Percentiles rank a stretch among this genome's conserved stretches.
phyloP scores from a whole-genome alignment of 1,140 invertebrate genomes.

The Battus philenor region DNA sequence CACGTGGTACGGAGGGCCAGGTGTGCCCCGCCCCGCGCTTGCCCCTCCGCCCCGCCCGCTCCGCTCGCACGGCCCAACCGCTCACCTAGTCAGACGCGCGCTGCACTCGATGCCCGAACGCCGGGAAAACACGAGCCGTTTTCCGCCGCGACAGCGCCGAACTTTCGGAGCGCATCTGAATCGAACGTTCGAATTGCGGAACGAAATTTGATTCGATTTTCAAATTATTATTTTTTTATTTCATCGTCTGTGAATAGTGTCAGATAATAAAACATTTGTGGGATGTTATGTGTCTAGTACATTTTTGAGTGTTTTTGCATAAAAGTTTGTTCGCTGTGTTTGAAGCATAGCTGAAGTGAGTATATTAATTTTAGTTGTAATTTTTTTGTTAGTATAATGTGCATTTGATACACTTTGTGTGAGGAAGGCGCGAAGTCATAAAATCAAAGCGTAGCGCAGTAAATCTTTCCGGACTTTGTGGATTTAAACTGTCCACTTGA shows the following conservation, averaged over 20 bases:
- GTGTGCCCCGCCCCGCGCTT: constrained; percentile 51
- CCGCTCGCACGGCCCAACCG: constrained; percentile 24
- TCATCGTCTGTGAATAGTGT: constrained; percentile 34
- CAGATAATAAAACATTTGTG: constrained; percentile 42
- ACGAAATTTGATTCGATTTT: constrained; percentile 19
- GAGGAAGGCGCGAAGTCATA: constrained; percentile 35
- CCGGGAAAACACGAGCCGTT: constrained; percentile 70
- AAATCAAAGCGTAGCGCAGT: constrained; percentile 57
- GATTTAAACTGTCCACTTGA: constrained; percentile 56
- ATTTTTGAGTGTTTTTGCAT: constrained; percentile 32
- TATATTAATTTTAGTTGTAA: constrained; percentile 30
- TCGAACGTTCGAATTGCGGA: constrained; percentile 38
- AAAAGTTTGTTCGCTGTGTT: constrained; percentile 5
- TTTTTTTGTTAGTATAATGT: constrained; percentile 29
- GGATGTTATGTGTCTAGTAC: constrained; percentile 55
- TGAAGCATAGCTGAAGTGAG: constrained; percentile 26
- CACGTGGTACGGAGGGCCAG: constrained; percentile 47
- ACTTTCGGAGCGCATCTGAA: constrained; percentile 37
- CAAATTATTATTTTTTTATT: constrained; percentile 23
- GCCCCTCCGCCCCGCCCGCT: constrained; percentile 37
- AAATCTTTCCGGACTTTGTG: constrained; percentile 49
- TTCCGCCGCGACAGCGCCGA: constrained; percentile 55
- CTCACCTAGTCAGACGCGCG: constrained; percentile 57
- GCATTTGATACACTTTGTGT: constrained; percentile 32
- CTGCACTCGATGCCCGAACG: constrained; percentile 68